Evolutionary conservation across 1,140 invertebrate species (phyloP), one percentile per base, ranked within the genome.

Genomic region (Dreissena rostriformis): DNA sequence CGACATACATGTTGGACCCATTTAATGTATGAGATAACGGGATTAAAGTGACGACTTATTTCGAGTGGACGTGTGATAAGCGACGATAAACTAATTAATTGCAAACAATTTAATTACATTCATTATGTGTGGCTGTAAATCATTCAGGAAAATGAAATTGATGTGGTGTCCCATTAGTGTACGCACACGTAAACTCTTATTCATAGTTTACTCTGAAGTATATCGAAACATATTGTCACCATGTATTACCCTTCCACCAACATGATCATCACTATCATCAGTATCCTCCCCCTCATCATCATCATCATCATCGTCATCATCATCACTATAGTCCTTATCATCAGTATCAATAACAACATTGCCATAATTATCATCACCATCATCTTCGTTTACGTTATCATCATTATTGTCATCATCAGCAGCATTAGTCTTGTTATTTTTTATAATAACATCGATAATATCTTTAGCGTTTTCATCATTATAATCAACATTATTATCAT

Each of bases 201-300:
- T 39, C 39, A 39, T 39, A 8, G 39, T 39, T 39, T 39, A 39
- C 39, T 39, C 8, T 8, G 39, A 39, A 39, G 39, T 39, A 39
- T 39, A 39, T 39, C 39, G 8, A n/a, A n/a, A n/a, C n/a, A 2
- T 39, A 8, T 39, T 39, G 8, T 39, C 2, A 39, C 39, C 39
- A 39, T 39, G 39, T 8, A 39, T 61, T 61, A n/a, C 57, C 57
- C 57, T 61, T 61, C 22, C 57, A 24, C 57, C 57, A 61, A 4
- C 57, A 61, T 61, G 22, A 61, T 61, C 11, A n/a, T 61, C 57
- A 61, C 57, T 24, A 61, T 61, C 57, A 24, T 61, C 57, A 61
- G 4, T 61, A 24, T n/a, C 57, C 6, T 61, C 57, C 17, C 11
- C 57, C 4, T n/a, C n/a, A n/a, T n/a, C n/a, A n/a, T n/a, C n/a